Base-by-base conservation (phyloP, 2,113 vertebrate species). In the Amblyornis subalaris region DNA sequence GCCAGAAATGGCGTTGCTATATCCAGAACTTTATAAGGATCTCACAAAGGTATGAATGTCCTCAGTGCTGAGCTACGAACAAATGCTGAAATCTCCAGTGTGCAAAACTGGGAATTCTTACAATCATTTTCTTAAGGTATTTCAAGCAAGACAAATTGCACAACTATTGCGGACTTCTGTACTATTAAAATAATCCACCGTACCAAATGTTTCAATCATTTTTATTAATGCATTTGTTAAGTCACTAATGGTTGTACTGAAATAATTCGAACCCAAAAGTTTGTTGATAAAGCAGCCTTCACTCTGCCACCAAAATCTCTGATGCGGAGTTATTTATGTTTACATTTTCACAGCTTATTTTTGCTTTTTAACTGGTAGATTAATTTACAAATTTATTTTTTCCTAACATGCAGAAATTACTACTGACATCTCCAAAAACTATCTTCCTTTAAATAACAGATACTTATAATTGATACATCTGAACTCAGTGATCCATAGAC, bases 11-110 rank as follows among this genome's bases (percentile, higher is more conserved):
- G 99, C 99, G 4, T 93, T 99, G 90, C 98, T 99, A 1, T 99
- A 99, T 97, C 99, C 99, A 12, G 99, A 99, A 97, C 99, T 99
- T 51, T 99, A 99, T 95, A 99, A 99, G 96, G 99, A 99, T 96
- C 99, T 99, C 93, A 99, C 99, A 80, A 99, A 99, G 99, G 99
- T 99, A 96, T 5, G 81, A 53, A 28, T n/a, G 31, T 55, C 20
- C 51, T 81, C 61, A 21, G 29, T 66, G 33, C 28, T 90, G 19
- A 60, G 45, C 53, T 44, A 47, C 5, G 12, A 84, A 55, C 25
- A 84, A 67, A 53, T 29, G 26, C 65, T 79, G 57, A 67, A 62
- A 66, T 84, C 10, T 28, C 33, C 1, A 1, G 6, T 62, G 8
- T 86, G 25, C 50, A 38, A 67, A 90, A 36, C 61, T 77, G 38